Evolutionary conservation across 1,140 invertebrate species (phyloP).

Genomic region (Lethocerus indicus): DNA sequence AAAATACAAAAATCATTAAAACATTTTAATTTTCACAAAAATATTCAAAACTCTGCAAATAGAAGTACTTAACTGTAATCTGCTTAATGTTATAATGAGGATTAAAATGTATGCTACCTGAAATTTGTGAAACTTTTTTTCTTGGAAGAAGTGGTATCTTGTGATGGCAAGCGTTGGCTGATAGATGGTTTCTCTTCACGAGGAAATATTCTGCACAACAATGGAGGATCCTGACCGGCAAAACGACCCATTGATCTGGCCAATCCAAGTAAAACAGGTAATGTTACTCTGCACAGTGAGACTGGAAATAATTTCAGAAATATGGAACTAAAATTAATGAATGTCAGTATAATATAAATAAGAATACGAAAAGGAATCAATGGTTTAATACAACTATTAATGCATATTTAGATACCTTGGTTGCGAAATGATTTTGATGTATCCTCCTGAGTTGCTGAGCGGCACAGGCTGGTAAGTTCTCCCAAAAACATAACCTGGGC

Average conservation of each 20-base stretch:
- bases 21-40: no score
- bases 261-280: slow-evolving; percentile 75
- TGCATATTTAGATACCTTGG: no score
- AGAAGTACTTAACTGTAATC: no score
- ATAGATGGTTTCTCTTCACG: slow-evolving; percentile 41
- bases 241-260: slow-evolving; percentile 77
- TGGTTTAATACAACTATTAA: no score
- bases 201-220: slow-evolving; percentile 73
- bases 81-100: not conserved
- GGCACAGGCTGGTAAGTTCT: slow-evolving; percentile 41
- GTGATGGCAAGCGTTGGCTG: slow-evolving; percentile 14
- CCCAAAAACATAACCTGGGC: slow-evolving; percentile 64
- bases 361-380: not conserved
- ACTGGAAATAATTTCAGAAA: slow-evolving; percentile 27
- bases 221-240: slow-evolving; percentile 49
- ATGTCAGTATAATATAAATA: not conserved
- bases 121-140: slow-evolving; percentile 25
- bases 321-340: not conserved
- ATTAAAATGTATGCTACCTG: slow-evolving; percentile 16
- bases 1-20: no score
- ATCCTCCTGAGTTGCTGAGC: slow-evolving; percentile 9
- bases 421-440: slow-evolving; percentile 5
- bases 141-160: slow-evolving; percentile 14
- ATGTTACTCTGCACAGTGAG: slow-evolving; percentile 58
- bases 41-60: no score